Conservation (phyloP, 2,888 invertebrate species). For the Apodemia mormo region DNA sequence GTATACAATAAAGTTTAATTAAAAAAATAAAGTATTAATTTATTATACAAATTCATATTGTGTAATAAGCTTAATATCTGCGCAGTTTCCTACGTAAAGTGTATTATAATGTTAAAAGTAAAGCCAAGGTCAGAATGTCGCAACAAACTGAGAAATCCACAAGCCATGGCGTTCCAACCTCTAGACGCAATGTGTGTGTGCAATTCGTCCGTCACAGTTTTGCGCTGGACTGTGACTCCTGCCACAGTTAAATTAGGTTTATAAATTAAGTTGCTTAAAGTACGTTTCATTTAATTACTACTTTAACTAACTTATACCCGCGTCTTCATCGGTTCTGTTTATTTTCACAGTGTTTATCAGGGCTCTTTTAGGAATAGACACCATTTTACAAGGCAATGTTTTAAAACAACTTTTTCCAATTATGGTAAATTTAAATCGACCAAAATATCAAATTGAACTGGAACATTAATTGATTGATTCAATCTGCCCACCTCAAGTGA, state of each 20-base stretch:
- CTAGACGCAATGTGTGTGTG: slow-evolving; percentile 7
- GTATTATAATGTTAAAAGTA: slow-evolving; percentile 2
- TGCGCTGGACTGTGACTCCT: slow-evolving; percentile 33
- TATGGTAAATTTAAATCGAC: too few relatives aligned
- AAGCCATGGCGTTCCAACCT: slow-evolving; percentile 5
- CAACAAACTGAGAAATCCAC: slow-evolving; percentile 1
- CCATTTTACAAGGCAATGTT: too few relatives aligned
- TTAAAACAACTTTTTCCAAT: too few relatives aligned
- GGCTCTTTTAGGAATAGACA: too few relatives aligned
- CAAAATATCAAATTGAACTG: too few relatives aligned
- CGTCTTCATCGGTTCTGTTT: too few relatives aligned
- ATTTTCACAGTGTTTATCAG: too few relatives aligned
- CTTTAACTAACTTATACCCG: too few relatives aligned
- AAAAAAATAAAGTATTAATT: not conserved
- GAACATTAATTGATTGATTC: not conserved
- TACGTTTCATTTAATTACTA: not conserved
- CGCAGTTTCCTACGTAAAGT: slow-evolving; percentile 11
- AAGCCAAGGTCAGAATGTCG: slow-evolving; percentile 7
- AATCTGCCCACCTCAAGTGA: not conserved
- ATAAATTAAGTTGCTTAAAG: not conserved
- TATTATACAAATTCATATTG: not conserved
- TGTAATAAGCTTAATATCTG: not conserved
- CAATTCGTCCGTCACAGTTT: slow-evolving; percentile 32
- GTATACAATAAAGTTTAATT: too few relatives aligned
- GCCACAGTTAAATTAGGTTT: slow-evolving; percentile 22